Evolutionary conservation across 2,888 invertebrate genomes (phyloP), one percentile per base, ranked within the genome.

Genomic region (Heliothis peltigera): DNA sequence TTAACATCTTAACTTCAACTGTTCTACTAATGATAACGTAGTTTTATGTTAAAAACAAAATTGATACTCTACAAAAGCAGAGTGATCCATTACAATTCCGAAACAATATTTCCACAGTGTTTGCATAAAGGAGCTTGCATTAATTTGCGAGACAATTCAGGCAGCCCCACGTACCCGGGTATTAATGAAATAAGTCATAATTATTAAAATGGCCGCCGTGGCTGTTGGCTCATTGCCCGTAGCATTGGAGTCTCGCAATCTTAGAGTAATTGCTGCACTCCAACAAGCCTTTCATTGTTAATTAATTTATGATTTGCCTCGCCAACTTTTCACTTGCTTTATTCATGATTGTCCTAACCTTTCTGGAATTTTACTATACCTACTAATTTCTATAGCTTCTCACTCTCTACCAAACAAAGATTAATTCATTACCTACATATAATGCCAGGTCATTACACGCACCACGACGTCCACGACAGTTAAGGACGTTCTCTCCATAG

Each of bases 231-330:
- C 70, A 64, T 73, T 84, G 92, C 92, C 92, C 89, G 84, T 78
- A 73, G 81, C 88, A 87, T 88, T 86, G 84, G 81, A 87, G 86
- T 83, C 80, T 80, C 82, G 85, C 87, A 87, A 89, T 91, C 91
- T 90, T 88, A 84, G 86, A 88, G 77, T 89, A 90, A 91, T 91
- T 91, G 90, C 88, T 83, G 84, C 85, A 87, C 82, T 84, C 84
- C 78, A 81, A 66, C 82, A 81, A 84, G 84, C 84, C 80, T 84
- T 84, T 88, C 88, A 86, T 88, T 92, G 90, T 92, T 92, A 91
- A 93, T 92, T 92, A 92, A 92, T 93, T 92, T 90, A 91, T 89
- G 89, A 91, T 89, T 91, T 89, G 83, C 87, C 32, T 83, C 84
- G 89, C 89, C 87, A 88, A 89, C 85, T 90, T 86, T 84, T 84